phyloP scores from a whole-genome alignment of 2,113 vertebrate genomes.

The Cheilinus undulatus region DNA sequence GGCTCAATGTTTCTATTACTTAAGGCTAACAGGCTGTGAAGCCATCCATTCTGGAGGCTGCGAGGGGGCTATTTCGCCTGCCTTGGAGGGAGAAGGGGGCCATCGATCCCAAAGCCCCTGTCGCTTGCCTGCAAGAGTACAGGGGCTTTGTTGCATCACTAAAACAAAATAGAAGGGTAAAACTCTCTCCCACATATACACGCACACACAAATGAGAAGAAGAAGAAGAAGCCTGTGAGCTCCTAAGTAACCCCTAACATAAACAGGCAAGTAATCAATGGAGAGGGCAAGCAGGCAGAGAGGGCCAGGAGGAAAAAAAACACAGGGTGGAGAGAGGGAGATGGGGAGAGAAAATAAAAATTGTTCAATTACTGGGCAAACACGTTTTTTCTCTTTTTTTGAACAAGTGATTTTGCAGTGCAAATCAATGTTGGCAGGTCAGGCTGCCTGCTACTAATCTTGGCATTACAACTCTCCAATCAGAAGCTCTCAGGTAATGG shows the following conservation, averaged over 20 bases:
- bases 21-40: constrained; percentile 98
- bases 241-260: constrained; percentile 89
- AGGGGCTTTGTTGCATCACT: constrained; percentile 82
- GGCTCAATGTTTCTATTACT: constrained; percentile 99
- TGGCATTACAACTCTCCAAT: constrained; percentile 98
- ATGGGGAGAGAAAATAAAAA: constrained; percentile 90
- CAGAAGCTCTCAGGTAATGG: constrained; percentile 97
- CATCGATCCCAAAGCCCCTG: constrained; percentile 87
- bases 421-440: constrained; percentile 99
- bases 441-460: constrained; percentile 98
- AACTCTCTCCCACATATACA: constrained; percentile 39
- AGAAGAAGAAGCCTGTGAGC: constrained; percentile 79
- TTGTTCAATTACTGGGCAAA: constrained; percentile 96
- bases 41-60: constrained; percentile 94
- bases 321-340: constrained; percentile 64
- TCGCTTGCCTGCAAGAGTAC: constrained; percentile 83
- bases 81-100: constrained; percentile 86
- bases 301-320: constrained; percentile 54
- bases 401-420: constrained; percentile 98
- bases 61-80: constrained; percentile 89
- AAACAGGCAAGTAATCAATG: constrained; percentile 95
- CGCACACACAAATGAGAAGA: constrained; percentile 85
- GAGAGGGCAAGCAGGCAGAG: constrained; percentile 84
- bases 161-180: constrained; percentile 83
- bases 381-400: constrained; percentile 89